Conservation (phyloP, 2,113 vertebrate species). For the Odontesthes bonariensis region DNA sequence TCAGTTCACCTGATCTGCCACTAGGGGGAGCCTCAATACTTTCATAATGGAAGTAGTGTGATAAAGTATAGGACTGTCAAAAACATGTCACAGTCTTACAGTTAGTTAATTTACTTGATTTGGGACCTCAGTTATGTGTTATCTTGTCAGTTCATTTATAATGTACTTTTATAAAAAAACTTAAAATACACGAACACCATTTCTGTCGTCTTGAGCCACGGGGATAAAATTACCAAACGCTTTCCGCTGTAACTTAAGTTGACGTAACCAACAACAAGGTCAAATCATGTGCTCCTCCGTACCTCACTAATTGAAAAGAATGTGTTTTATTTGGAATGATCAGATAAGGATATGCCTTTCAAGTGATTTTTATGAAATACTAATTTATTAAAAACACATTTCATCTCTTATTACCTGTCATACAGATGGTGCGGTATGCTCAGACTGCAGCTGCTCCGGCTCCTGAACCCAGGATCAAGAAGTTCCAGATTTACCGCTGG, state of each 20-base stretch:
- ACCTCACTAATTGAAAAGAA: not conserved
- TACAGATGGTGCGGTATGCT: constrained; percentile 79
- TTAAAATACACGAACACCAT: too few relatives aligned
- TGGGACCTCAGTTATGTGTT: not conserved
- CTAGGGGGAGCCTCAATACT: constrained; percentile 42
- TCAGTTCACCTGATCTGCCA: constrained; percentile 33
- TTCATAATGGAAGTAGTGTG: not conserved
- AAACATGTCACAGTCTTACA: not conserved
- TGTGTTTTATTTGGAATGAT: not conserved
- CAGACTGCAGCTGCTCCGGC: constrained; percentile 84
- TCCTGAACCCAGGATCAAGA: constrained; percentile 86
- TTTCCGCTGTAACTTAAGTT: not conserved
- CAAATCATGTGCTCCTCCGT: not conserved
- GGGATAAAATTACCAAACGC: not conserved
- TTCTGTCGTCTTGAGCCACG: not conserved
- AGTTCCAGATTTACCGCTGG: constrained; percentile 95
- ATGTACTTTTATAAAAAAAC: not conserved
- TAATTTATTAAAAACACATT: not conserved
- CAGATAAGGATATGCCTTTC: too few relatives aligned
- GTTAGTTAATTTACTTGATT: not conserved
- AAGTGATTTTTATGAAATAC: not conserved
- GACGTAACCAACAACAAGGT: not conserved
- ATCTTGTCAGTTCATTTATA: not conserved
- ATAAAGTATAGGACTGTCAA: not conserved
- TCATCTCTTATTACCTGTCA: not conserved